Base-by-base conservation (phyloP, 2,888 invertebrate species). In the Agriopis leucophaearia region DNA sequence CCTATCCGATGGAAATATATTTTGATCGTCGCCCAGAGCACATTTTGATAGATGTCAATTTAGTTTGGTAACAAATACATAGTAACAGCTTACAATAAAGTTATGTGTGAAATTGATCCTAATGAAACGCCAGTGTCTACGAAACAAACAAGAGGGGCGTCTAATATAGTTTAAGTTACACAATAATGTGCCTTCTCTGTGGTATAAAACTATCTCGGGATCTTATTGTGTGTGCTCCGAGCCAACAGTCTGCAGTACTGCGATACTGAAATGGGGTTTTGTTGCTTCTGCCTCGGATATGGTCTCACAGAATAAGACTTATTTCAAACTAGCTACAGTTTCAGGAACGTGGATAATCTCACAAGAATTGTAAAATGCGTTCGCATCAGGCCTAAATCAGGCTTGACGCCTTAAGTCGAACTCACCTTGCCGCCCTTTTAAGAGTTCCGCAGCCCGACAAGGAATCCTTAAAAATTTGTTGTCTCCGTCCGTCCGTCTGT, bases 91-190 rank as follows among this genome's bases (percentile, higher is more conserved):
- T 12, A 51, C 51, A 15, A 59, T 48, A 54, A 48, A 64, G 55
- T 45, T 35, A 38, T 54, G 63, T 55, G 16, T 55, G 15, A 55
- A 55, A 62, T 45, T 55, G 62, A 66, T 38, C 38, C 36, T 50
- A 61, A 64, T 64, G 48, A 64, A 61, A 64, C 55, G 40, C 50
- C 59, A 38, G 44, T 60, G 68, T 60, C 60, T 64, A 57, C 60
- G n/a, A 60, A 52, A 51, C 60, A 64, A 69, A 69, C 68, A 69
- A 27, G 35, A 45, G 0, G 0, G 42, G 44, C 59, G 50, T 64
- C 64, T 69, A 64, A 68, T 68, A 68, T 55, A 38, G 64, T 59
- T 56, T 18, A 40, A 64, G 64, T 64, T 45, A 55, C 59, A 59
- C 35, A 69, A 64, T 61, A 63, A 38, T 58, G 66, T 18, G 60